Evolutionary conservation across 2,797 vertebrate species (phyloP).

Genomic region (Coregonus suidteri): DNA sequence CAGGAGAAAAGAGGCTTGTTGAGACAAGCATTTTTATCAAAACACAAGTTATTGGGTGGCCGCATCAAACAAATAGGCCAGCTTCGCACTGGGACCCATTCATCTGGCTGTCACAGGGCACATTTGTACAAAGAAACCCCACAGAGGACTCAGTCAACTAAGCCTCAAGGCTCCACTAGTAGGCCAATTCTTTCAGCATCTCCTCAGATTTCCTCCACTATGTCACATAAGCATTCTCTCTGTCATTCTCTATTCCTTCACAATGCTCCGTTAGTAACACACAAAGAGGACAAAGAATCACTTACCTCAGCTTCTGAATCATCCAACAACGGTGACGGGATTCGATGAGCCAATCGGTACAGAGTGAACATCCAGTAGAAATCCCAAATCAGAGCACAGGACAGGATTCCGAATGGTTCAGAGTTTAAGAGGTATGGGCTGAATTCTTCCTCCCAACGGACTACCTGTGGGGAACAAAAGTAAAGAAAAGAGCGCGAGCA

Average conservation of each 20-base stretch:
- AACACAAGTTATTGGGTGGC: slow-evolving; percentile 3
- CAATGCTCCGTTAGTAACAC: background rate
- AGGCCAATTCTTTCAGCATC: background rate
- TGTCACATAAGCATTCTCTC: background rate
- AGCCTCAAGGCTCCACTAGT: background rate
- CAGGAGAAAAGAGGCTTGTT: background rate
- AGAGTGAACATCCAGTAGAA: slow-evolving; percentile 2
- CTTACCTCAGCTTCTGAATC: slow-evolving; percentile 5
- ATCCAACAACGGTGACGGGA: background rate
- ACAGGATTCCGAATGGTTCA: background rate
- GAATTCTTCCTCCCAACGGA: background rate
- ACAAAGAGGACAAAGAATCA: background rate
- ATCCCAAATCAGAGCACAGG: background rate
- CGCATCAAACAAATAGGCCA: slow-evolving; percentile 6
- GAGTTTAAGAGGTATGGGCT: background rate
- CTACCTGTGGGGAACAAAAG: slow-evolving; percentile 2
- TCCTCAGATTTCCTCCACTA: background rate
- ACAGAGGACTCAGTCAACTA: background rate
- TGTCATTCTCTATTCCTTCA: background rate
- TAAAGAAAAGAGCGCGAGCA: background rate
- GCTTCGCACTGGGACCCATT: background rate
- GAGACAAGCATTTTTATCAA: background rate
- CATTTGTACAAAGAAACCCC: slow-evolving; percentile 8
- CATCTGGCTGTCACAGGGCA: slow-evolving; percentile 4
- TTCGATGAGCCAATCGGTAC: background rate